Evolutionary conservation across 2,888 invertebrate genomes (phyloP).

Genomic region (Phyllotreta striolata): DNA sequence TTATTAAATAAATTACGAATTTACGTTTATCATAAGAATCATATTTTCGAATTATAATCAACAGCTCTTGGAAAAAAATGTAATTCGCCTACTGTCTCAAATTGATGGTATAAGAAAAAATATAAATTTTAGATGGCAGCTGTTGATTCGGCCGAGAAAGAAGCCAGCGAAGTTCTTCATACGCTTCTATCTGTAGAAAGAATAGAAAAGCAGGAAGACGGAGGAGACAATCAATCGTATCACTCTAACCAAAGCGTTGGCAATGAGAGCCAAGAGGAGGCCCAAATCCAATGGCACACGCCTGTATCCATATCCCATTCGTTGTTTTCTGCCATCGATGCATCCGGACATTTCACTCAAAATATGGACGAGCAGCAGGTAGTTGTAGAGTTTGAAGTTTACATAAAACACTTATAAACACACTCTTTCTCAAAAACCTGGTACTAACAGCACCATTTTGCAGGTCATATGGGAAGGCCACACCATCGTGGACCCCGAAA

Average conservation of each 20-base stretch:
- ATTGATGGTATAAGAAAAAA: too few species aligned
- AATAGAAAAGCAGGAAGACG: conserved; percentile 65
- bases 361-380: conserved; percentile 61
- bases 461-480: conserved; percentile 74
- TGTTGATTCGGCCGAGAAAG: conserved; percentile 74
- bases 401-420: neutral
- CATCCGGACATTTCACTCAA: conserved; percentile 57
- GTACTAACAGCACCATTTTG: conserved; percentile 46
- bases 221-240: conserved; percentile 53
- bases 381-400: conserved; percentile 45
- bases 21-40: too few species aligned
- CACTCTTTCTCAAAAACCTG: neutral
- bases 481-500: conserved; percentile 67
- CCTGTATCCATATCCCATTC: conserved; percentile 64
- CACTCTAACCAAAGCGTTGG: conserved; percentile 50
- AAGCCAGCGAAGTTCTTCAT: conserved; percentile 75
- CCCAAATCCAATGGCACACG: conserved; percentile 70
- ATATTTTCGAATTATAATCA: too few species aligned
- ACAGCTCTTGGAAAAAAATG: too few species aligned
- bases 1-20: too few species aligned
- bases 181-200: conserved; percentile 72
- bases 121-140: conserved; percentile 61
- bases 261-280: conserved; percentile 54
- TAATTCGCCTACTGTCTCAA: too few species aligned
- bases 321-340: conserved; percentile 59